Conservation (phyloP, 2,797 vertebrate species). For the Pseudomugil gertrudae region DNA sequence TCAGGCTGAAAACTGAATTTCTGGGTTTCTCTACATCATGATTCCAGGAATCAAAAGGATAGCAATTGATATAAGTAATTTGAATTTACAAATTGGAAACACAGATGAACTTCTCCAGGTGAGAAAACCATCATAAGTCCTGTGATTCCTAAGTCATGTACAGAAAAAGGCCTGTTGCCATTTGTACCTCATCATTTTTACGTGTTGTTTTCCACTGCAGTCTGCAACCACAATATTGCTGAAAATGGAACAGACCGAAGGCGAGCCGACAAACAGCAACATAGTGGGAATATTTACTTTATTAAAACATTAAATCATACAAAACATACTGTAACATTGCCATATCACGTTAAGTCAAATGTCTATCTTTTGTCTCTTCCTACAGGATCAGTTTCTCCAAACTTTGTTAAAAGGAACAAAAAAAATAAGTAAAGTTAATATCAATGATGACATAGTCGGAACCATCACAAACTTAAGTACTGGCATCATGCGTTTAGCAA, state of each 20-base stretch:
- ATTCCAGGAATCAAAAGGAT: constrained; percentile 51
- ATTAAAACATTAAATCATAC: neutral
- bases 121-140: constrained; percentile 22
- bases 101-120: neutral
- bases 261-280: constrained; percentile 6
- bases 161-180: neutral
- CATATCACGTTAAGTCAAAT: neutral
- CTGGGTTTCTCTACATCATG: neutral
- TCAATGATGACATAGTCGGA: neutral
- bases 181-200: constrained; percentile 1
- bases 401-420: constrained; percentile 12
- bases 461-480: constrained; percentile 61
- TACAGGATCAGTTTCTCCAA: constrained; percentile 42
- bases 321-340: neutral
- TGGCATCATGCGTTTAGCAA: constrained; percentile 59
- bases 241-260: constrained; percentile 39
- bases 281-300: constrained; percentile 42
- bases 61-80: rapidly evolving
- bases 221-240: neutral
- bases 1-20: neutral
- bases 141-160: neutral
- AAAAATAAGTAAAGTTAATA: rapidly evolving
- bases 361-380: neutral
- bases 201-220: constrained; percentile 51
- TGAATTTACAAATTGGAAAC: rapidly evolving